These are phyloP conservation scores for Rhineura floridana DNA, from an alignment of 2,113 vertebrate genomes.

Conservation along the genomic window DNA sequence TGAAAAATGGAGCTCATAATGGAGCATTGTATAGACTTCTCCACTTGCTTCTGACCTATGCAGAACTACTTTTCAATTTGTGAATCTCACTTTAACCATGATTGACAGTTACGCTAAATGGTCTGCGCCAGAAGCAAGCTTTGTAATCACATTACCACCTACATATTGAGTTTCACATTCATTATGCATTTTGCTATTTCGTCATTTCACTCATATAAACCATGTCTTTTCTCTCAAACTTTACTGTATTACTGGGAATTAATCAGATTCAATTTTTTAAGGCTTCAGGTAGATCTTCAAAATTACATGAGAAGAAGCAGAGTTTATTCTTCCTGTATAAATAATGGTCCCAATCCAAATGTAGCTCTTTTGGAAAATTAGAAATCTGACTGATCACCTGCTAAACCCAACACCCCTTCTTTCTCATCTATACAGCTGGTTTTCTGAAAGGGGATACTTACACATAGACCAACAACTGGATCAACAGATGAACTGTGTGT, in stretches of 20 bases:
- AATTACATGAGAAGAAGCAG: slow-evolving; percentile 25
- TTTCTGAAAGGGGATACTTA: too few species aligned
- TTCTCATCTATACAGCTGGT: too few species aligned
- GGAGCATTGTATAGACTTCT: slow-evolving; percentile 6
- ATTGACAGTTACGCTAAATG: slow-evolving; percentile 9
- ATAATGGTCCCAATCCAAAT: background rate
- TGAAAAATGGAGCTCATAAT: slow-evolving; percentile 16
- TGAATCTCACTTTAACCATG: slow-evolving; percentile 16
- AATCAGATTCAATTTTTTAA: background rate
- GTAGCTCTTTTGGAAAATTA: background rate
- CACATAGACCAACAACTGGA: too few species aligned
- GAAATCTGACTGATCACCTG: background rate
- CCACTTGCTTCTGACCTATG: slow-evolving; percentile 3
- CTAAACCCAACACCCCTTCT: too few species aligned
- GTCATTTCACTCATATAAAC: background rate
- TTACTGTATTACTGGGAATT: background rate
- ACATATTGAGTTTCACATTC: background rate
- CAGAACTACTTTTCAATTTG: background rate
- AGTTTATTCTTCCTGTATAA: background rate
- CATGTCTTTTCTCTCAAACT: background rate
- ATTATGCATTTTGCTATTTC: slow-evolving; percentile 16
- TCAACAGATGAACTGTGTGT: too few species aligned
- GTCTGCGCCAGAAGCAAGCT: background rate
- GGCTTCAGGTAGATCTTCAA: slow-evolving; percentile 32
- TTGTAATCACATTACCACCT: background rate